Base-by-base conservation (phyloP, 2,888 invertebrate genomes). In the Drosophila subquinaria region DNA sequence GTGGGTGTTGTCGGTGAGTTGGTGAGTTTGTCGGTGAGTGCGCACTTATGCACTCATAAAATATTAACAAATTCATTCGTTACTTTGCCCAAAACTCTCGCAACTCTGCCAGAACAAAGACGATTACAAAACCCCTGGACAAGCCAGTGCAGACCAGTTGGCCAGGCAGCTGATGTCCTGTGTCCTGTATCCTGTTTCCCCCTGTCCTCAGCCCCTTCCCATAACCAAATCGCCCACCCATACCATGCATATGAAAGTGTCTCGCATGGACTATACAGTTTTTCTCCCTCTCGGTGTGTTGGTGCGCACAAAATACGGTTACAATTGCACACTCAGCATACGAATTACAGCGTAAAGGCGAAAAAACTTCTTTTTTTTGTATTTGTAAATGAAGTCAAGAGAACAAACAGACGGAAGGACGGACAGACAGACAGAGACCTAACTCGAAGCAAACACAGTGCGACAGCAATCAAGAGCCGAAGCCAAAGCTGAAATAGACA, bases 61-160 rank as follows among this genome's bases (percentile, higher is more conserved):
- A 91, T 91, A 91, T 91, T 91, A 89, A 91, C 89, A 90, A 91
- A 91, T 90, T 91, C 91, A 91, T 91, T 91, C 90, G 88, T 90
- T 88, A 89, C 90, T 84, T 90, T 85, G 72, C 79, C 81, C 76
- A 72, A 88, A 87, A 81, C 84, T 79, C 87, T 86, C 73, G 74
- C 79, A 84, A 82, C 82, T 76, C 73, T 62, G 64, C 17, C 75
- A 81, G 81, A 83, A 86, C 88, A 86, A 86, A 88, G 87, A 87
- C 88, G 86, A 86, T 86, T 86, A 86, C 86, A 75, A 62, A n/a
- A 60, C 64, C 45, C 30, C 30, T 55, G 61, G 60, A 40, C 65
- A 47, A 35, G 56, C 60, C 27, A 23, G 23, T 48, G 50, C 60
- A 55, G 56, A 59, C 63, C 63, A 61, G 59, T 33, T 43, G 52